Conservation (phyloP, 2,888 invertebrate species). For the Scaeva pyrastri region DNA sequence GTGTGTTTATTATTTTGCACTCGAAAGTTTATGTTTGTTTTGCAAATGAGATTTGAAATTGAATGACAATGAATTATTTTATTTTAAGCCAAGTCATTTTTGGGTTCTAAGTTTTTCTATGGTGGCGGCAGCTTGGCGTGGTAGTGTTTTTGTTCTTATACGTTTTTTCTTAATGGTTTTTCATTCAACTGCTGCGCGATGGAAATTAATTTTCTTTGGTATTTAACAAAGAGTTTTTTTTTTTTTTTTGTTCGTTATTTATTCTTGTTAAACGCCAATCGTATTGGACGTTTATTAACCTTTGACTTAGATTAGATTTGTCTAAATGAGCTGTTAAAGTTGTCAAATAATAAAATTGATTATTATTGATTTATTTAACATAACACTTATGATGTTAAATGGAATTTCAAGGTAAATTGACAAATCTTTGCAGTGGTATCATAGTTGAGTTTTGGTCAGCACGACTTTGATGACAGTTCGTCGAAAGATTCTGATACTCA, state of each 20-base stretch:
- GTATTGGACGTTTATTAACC: not conserved
- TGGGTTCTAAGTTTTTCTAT: slow-evolving; percentile 11
- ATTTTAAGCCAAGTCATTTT: slow-evolving; percentile 11
- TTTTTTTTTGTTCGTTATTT: not conserved
- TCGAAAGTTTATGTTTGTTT: slow-evolving; percentile 55
- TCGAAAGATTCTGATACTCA: too few relatives aligned
- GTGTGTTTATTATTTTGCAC: slow-evolving; percentile 51
- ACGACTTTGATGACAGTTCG: too few relatives aligned
- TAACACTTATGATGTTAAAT: not conserved
- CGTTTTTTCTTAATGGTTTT: not conserved
- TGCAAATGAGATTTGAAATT: slow-evolving; percentile 32
- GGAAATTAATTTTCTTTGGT: slow-evolving; percentile 39
- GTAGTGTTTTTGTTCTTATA: slow-evolving; percentile 9
- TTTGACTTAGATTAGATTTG: slow-evolving; percentile 33
- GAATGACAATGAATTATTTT: slow-evolving; percentile 58
- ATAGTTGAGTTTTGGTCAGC: too few relatives aligned
- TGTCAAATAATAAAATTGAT: slow-evolving; percentile 27
- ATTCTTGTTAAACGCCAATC: not conserved
- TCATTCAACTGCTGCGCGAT: not conserved
- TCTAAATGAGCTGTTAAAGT: slow-evolving; percentile 37
- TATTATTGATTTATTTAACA: slow-evolving; percentile 10
- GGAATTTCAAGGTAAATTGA: slow-evolving; percentile 16
- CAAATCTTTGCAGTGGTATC: too few relatives aligned
- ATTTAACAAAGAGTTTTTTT: slow-evolving; percentile 18
- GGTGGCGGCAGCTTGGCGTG: not conserved